Evolutionary conservation across 2,113 vertebrate species (phyloP).

Genomic region (Noturus placidus): DNA sequence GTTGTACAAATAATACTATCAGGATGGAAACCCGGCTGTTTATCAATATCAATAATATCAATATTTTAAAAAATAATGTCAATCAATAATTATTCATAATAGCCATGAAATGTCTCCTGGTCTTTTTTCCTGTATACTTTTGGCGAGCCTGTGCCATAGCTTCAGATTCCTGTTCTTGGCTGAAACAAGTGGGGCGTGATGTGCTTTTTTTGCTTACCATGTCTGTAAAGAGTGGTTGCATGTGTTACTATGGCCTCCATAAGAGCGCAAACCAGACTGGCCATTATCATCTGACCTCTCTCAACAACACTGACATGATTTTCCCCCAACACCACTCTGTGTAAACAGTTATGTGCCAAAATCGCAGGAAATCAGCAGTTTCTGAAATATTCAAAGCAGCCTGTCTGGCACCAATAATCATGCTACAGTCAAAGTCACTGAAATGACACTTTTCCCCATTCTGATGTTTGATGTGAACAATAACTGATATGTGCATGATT

Average conservation of each 20-base stretch:
- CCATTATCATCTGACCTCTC: background rate
- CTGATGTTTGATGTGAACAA: background rate
- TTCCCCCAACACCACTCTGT: background rate
- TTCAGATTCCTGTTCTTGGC: background rate
- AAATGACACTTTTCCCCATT: background rate
- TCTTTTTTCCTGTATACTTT: background rate
- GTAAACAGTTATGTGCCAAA: background rate
- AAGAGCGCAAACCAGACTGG: background rate
- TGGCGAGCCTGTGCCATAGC: background rate
- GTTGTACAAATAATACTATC: background rate
- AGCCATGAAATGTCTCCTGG: background rate
- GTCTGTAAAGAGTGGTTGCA: background rate
- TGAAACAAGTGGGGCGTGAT: background rate
- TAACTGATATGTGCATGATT: background rate
- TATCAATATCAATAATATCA: background rate
- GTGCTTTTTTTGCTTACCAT: background rate
- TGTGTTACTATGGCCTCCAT: background rate
- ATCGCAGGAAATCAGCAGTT: too few relatives aligned
- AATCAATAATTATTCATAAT: background rate
- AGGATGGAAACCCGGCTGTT: background rate
- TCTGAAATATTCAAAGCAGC: background rate
- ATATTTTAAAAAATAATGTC: background rate
- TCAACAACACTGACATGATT: background rate
- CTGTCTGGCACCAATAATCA: background rate
- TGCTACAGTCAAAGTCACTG: background rate